These are phyloP conservation scores for Rousettus leschenaultii DNA, from an alignment of 2,113 vertebrate genomes.

Conservation along the genomic window DNA sequence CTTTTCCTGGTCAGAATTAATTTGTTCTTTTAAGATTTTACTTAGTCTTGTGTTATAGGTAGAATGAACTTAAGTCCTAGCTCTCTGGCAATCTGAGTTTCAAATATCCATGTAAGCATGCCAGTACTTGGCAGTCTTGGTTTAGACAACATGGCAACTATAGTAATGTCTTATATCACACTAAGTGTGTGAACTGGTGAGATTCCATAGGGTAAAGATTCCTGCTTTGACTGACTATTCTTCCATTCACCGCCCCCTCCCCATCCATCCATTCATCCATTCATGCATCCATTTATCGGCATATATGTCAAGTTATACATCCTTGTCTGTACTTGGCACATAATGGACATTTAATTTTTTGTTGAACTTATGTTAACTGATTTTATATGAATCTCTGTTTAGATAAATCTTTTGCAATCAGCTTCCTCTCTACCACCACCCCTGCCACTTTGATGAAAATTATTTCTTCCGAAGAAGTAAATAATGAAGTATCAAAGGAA, in stretches of 20 bases:
- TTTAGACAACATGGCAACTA: not conserved
- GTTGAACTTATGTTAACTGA: slow-evolving; percentile 28
- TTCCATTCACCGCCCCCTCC: not conserved
- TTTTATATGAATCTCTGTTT: slow-evolving; percentile 5
- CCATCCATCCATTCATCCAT: not conserved
- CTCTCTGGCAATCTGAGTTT: slow-evolving; percentile 13
- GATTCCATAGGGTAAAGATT: not conserved
- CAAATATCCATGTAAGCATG: not conserved
- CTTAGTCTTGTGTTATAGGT: not conserved
- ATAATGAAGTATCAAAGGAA: slow-evolving; percentile 7
- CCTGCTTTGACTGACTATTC: not conserved
- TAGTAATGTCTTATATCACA: not conserved
- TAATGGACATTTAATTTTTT: not conserved
- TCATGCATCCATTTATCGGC: not conserved
- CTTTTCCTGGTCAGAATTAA: not conserved
- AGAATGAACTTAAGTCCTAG: not conserved
- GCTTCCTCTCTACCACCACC: not conserved
- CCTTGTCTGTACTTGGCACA: not conserved
- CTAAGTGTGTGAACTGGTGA: not conserved
- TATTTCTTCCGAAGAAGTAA: not conserved
- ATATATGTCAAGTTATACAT: not conserved
- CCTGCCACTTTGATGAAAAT: not conserved
- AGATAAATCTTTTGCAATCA: slow-evolving; percentile 32
- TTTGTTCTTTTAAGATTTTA: slow-evolving; percentile 10
- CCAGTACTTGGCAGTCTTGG: not conserved